Evolutionary conservation across 1,140 invertebrate genomes (phyloP), one percentile per base, ranked within the genome.

Genomic region (Caenorhabditis tropicalis): DNA sequence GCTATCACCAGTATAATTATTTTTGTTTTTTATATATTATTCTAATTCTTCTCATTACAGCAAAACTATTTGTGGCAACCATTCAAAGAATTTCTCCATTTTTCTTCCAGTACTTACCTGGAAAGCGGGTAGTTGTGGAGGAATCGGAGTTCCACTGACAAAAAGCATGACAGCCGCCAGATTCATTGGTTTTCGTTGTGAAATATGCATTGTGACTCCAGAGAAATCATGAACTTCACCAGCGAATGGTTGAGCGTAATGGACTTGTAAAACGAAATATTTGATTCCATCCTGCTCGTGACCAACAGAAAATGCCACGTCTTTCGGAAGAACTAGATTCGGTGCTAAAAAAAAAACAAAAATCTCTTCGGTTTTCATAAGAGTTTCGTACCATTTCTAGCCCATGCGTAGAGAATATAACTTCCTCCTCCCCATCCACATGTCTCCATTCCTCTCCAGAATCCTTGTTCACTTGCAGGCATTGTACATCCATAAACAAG

Each of bases 331-430:
- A 19, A 80, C 79, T 7, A 91, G 85, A 27, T 88, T 74, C n/a
- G 90, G 90, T 29, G 89, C 83, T 83, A 49, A 82, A 82, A 82
- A 15, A 43, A 43, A 43, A 43, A 43, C 5, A 43, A 6, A 10
- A 31, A 58, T 31, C 29, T 19, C 7, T 16, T 19, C 56, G 7
- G 29, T 9, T 9, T 24, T 10, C 7, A 27, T 58, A 1, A n/a
- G n/a, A n/a, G n/a, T n/a, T n/a, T n/a, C n/a, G n/a, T n/a, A 83
- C 79, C 90, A 86, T 91, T 91, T 84, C 90, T 60, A 9, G 90
- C 90, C 90, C 90, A 90, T n/a, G 89, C 90, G 60, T 87, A 89
- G 36, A 89, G 84, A 86, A 90, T 90, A 82, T 91, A 88, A n/a
- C 51, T 83, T 16, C 84, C 79, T n/a, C 86, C 87, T 6, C 60